These are phyloP conservation scores for Microcebus ravelobensis DNA, from an alignment of 2,113 vertebrate species.

Conservation along the genomic window DNA sequence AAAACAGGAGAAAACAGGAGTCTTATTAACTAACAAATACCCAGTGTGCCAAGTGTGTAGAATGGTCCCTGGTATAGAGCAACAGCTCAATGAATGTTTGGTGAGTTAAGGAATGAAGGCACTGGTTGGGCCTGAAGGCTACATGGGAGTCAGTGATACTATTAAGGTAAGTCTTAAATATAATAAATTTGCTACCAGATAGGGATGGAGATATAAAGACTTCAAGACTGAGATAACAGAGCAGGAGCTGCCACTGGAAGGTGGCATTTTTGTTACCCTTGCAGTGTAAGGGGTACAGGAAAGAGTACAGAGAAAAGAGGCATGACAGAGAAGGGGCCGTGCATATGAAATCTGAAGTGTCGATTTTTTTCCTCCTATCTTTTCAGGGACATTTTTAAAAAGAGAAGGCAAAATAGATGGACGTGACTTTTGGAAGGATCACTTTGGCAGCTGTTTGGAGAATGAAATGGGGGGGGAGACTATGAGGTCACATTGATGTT, in stretches of 20 bases:
- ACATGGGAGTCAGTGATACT: not conserved
- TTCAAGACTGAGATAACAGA: not conserved
- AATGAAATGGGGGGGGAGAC: not conserved
- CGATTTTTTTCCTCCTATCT: not conserved
- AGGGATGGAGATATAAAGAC: not conserved
- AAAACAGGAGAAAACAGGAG: not conserved
- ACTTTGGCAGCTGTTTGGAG: not conserved
- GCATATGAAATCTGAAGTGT: not conserved
- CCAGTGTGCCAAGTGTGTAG: accelerated
- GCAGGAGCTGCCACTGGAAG: not conserved
- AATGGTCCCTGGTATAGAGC: not conserved
- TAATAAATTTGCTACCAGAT: not conserved
- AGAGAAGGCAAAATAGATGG: not conserved
- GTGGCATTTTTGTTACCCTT: not conserved
- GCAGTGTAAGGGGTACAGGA: not conserved
- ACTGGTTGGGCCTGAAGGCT: not conserved
- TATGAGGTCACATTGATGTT: not conserved
- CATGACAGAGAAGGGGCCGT: not conserved
- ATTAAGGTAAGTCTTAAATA: not conserved
- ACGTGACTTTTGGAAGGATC: not conserved
- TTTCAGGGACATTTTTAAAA: not conserved
- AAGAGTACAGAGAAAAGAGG: not conserved
- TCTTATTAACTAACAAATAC: not conserved
- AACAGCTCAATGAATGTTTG: not conserved
- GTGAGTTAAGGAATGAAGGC: not conserved